phyloP scores from a whole-genome alignment of 2,888 invertebrate genomes.

The Caenorhabditis drosophilae region DNA sequence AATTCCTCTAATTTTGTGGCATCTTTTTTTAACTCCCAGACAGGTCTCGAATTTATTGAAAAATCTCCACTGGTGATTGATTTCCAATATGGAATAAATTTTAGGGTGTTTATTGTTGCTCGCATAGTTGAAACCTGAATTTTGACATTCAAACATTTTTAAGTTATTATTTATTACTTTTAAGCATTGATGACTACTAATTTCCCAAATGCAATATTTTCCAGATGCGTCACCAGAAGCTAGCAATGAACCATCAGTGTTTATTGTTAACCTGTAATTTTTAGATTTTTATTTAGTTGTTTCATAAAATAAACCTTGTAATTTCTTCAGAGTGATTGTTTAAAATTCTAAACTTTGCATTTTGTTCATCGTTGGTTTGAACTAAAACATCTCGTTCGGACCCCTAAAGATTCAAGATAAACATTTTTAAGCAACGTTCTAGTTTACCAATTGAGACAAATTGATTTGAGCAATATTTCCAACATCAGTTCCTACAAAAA shows the following conservation, averaged over 20 bases:
- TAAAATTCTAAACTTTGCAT: slow-evolving; percentile 37
- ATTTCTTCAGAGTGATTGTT: slow-evolving; percentile 48
- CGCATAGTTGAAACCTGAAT: slow-evolving; percentile 37
- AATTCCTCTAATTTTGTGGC: slow-evolving; percentile 21
- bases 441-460: slow-evolving; percentile 33
- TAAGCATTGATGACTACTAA: slow-evolving; percentile 57
- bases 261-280: slow-evolving; percentile 39
- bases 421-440: not conserved
- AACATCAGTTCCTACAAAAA: slow-evolving; percentile 56
- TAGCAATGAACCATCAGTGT: slow-evolving; percentile 55
- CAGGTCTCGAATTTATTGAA: slow-evolving; percentile 6
- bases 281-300: no score
- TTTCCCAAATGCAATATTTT: slow-evolving; percentile 61
- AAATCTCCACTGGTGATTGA: slow-evolving; percentile 10
- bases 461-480: slow-evolving; percentile 56
- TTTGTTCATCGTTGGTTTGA: slow-evolving; percentile 41
- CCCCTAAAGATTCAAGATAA: slow-evolving; percentile 15
- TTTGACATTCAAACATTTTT: not conserved
- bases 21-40: slow-evolving; percentile 23
- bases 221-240: slow-evolving; percentile 56
- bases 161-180: no score
- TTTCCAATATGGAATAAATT: slow-evolving; percentile 34
- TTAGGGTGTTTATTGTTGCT: slow-evolving; percentile 28
- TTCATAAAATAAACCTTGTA: no score
- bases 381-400: slow-evolving; percentile 32